Base-by-base conservation (phyloP, 2,113 vertebrate species). In the Muntiacus muntjak region DNA sequence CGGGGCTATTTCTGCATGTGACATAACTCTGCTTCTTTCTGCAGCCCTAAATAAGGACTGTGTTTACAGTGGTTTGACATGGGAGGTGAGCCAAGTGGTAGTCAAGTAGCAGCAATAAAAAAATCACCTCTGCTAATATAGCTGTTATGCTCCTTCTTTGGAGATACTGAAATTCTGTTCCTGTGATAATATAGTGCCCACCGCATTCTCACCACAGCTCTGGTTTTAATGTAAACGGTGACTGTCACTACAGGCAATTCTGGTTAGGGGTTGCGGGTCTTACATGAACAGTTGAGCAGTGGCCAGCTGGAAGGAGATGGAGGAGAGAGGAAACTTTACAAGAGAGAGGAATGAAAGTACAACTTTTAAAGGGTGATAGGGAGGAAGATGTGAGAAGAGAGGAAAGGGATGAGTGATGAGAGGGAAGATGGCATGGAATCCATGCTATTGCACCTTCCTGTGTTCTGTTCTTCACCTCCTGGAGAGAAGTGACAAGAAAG, bases 61-160 rank as follows among this genome's bases (percentile, higher is more conserved):
- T 98, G 81, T 94, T 96, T 94, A 93, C 78, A 92, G 88, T 97
- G 83, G 67, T 96, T 30, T 97, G 93, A 92, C 81, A 89, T 97
- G 87, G 97, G 97, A 95, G 36, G 36, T 89, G 67, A 76, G 87
- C 94, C 96, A 97, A 97, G 33, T 85, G 57, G 54, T 92, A 94
- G 89, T 95, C 79, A 92, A 96, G 82, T 92, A 96, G 88, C 43
- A 79, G 85, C 85, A 88, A 94, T 92, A 91, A 93, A 93, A 87
- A 89, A 64, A 64, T 79, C 28, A 85, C 84, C 64, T 84, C 79
- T 50, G 57, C 50, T 89, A 87, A 79, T 88, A 76, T 45, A 90
- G 62, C 58, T 93, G 52, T 90, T 62, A 57, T 95, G 17, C 4
- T 94, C 83, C 62, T 92, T 96, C 94, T 95, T 95, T 97, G 86